Percentiles rank a stretch among this genome's conserved stretches.
These are phyloP conservation scores for Cromileptes altivelis DNA, from an alignment of 2,113 vertebrate genomes.

Conservation along the genomic window DNA sequence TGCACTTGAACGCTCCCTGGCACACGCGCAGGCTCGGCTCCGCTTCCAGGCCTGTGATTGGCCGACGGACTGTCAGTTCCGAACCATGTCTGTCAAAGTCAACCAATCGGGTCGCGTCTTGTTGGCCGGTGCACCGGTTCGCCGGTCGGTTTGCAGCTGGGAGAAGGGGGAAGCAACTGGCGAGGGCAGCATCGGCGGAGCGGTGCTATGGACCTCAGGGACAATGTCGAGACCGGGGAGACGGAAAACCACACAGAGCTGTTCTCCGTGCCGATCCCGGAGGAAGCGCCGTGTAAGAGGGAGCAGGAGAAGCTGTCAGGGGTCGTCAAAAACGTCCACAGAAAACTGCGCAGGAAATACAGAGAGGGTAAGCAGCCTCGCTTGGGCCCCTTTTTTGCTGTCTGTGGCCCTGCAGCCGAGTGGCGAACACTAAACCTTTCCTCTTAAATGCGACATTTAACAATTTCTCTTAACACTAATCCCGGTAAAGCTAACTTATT, in stretches of 20 bases:
- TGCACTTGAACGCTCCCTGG: slow-evolving; percentile 25
- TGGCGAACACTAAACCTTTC: slow-evolving; percentile 9
- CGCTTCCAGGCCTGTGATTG: slow-evolving; percentile 64
- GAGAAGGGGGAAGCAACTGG: slow-evolving; percentile 52
- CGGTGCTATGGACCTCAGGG: slow-evolving; percentile 79
- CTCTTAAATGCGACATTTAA: neutral
- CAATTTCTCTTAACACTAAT: neutral
- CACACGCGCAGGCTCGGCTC: neutral
- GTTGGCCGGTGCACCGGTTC: slow-evolving; percentile 68
- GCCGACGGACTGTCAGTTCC: slow-evolving; percentile 66
- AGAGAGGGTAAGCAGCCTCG: slow-evolving; percentile 89
- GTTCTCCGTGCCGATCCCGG: slow-evolving; percentile 65
- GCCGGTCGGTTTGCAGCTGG: slow-evolving; percentile 71
- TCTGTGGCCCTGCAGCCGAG: slow-evolving; percentile 39
- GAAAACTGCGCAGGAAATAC: slow-evolving; percentile 96
- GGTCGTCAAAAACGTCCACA: slow-evolving; percentile 95
- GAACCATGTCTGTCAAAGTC: slow-evolving; percentile 11
- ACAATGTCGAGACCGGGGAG: slow-evolving; percentile 75
- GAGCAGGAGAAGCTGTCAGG: slow-evolving; percentile 96
- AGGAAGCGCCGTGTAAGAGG: slow-evolving; percentile 72
- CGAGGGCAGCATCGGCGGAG: slow-evolving; percentile 42
- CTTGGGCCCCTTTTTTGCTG: slow-evolving; percentile 41
- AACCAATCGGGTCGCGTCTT: slow-evolving; percentile 70
- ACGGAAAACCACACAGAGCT: slow-evolving; percentile 65
- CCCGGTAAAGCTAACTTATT: neutral